Conservation (phyloP, 2,797 vertebrate species). For the Synaphobranchus kaupii region DNA sequence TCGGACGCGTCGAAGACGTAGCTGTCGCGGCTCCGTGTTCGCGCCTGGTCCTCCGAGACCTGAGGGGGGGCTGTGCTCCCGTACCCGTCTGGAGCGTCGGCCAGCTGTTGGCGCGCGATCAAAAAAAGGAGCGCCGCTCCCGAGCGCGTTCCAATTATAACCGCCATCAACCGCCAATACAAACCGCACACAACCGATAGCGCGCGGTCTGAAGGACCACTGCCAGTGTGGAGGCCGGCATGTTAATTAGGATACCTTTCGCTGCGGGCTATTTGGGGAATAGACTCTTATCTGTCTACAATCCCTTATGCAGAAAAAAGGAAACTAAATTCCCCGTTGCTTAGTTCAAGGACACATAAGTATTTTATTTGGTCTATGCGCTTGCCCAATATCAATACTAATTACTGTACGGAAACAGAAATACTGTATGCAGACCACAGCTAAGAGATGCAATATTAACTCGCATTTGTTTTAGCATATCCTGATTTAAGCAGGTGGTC, state of each 20-base stretch:
- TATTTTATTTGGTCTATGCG: constrained; percentile 76
- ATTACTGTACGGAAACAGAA: constrained; percentile 58
- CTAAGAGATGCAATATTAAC: constrained; percentile 66
- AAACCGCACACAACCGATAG: constrained; percentile 82
- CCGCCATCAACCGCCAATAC: constrained; percentile 81
- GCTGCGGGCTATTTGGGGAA: constrained; percentile 83
- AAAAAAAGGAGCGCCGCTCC: constrained; percentile 79
- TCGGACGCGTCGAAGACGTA: constrained; percentile 75
- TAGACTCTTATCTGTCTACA: constrained; percentile 78
- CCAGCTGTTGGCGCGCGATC: constrained; percentile 71
- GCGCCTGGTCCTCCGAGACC: constrained; percentile 65
- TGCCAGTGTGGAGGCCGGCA: constrained; percentile 77
- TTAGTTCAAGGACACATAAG: constrained; percentile 81
- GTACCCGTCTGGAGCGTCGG: constrained; percentile 70
- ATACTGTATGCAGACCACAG: constrained; percentile 49
- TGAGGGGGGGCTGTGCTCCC: constrained; percentile 72
- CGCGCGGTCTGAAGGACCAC: constrained; percentile 77
- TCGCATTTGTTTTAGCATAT: constrained; percentile 59
- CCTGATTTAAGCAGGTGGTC: background rate
- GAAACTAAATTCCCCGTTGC: constrained; percentile 69
- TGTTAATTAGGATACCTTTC: constrained; percentile 84
- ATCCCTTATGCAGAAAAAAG: constrained; percentile 69
- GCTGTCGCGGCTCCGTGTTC: constrained; percentile 72
- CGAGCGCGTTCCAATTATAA: constrained; percentile 82
- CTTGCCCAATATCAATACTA: constrained; percentile 80